phyloP scores from a whole-genome alignment of 2,888 invertebrate genomes.

The Cylindroiulus punctatus region DNA sequence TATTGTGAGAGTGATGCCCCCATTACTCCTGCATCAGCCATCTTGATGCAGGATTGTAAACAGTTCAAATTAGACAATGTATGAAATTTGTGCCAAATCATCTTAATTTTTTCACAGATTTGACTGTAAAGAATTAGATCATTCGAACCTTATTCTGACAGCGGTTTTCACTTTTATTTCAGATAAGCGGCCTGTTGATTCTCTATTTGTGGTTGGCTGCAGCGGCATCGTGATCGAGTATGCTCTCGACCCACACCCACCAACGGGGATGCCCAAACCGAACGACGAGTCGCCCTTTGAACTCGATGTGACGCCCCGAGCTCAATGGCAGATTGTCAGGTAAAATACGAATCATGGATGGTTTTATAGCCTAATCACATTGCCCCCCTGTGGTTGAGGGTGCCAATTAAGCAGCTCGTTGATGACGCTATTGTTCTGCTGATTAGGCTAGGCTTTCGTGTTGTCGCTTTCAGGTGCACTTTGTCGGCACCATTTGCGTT shows the following conservation, averaged over 20 bases:
- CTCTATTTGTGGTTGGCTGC: slow-evolving; percentile 89
- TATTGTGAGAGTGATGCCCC: no score
- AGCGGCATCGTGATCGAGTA: slow-evolving; percentile 89
- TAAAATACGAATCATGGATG: slow-evolving; percentile 52
- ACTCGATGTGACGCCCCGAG: slow-evolving; percentile 83
- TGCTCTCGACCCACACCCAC: slow-evolving; percentile 81
- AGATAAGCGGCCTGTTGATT: slow-evolving; percentile 75
- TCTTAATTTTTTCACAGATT: no score
- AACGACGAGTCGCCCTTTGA: slow-evolving; percentile 89
- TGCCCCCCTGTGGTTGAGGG: slow-evolving; percentile 11
- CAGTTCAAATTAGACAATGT: no score
- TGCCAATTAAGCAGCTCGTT: slow-evolving; percentile 6
- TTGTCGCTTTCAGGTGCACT: background rate
- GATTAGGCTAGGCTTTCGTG: background rate
- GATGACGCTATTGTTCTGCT: background rate
- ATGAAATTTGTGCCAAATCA: no score
- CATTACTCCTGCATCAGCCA: no score
- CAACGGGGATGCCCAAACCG: slow-evolving; percentile 78
- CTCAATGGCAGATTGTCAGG: slow-evolving; percentile 84
- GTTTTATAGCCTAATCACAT: background rate
- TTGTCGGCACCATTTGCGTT: slow-evolving; percentile 10
- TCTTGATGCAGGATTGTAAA: no score
- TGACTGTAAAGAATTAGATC: no score
- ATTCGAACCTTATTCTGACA: no score
- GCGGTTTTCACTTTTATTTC: background rate